Evolutionary conservation across 2,888 invertebrate species (phyloP), one percentile per base, ranked within the genome.

Genomic region (Ormyrus thymus): DNA sequence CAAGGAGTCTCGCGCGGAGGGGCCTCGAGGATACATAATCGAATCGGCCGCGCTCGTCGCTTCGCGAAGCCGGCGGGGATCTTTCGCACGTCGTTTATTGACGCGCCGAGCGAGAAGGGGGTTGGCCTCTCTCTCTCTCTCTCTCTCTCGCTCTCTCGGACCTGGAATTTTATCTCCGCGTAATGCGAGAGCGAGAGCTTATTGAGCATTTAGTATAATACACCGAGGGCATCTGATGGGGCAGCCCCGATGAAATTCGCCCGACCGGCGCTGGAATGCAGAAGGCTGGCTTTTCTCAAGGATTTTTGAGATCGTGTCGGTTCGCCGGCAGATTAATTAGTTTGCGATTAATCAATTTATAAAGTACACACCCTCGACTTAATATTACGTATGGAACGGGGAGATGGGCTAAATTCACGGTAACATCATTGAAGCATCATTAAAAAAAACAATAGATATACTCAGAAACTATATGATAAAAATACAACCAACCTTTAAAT

Each of bases 81-180:
- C 74, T 66, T 74, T 74, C 74, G 58, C 74, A 58, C 74, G 65
- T 65, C 65, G 48, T 56, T 59, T 45, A 68, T 50, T 48, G 50
- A 58, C 10, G 56, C 56, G 50, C 50, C 46, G 62, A 53, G n/a
- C 53, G 29, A 29, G 29, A 29, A 29, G 29, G 29, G 29, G 29
- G 58, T n/a, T 50, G 48, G 51, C 2, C 50, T 50, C 48, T 46
- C 8, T n/a, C n/a, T n/a, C n/a, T n/a, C n/a, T n/a, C n/a, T n/a
- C n/a, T n/a, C n/a, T n/a, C n/a, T n/a, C n/a, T n/a, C n/a, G n/a
- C n/a, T n/a, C 45, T 51, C 53, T 46, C 48, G 7, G 50, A 6
- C 45, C 29, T 29, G 70, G 50, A 51, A 59, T 59, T 51, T 71
- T 43, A 59, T 15, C 70, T 15, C 70, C 59, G 43, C 11, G 6